Conservation (phyloP, 2,113 vertebrate species). For the Rhinichthys klamathensis region DNA sequence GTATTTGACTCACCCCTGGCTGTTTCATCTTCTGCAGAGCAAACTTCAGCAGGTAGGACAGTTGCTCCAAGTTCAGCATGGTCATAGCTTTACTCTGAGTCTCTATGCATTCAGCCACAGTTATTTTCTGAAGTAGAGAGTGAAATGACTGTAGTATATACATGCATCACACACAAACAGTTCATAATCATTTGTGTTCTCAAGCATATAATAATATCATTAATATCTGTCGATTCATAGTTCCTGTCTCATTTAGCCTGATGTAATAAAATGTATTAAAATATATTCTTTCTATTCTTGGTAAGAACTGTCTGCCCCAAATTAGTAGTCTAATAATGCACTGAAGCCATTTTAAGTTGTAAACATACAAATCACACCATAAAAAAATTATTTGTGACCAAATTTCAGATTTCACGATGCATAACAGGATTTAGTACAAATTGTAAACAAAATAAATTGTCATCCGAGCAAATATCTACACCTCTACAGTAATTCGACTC, state of each 20-base stretch:
- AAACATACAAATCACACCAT: background rate
- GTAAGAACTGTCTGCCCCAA: background rate
- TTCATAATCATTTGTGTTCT: background rate
- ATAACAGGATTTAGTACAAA: background rate
- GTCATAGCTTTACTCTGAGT: constrained; percentile 99
- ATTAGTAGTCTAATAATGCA: background rate
- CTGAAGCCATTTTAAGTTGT: background rate
- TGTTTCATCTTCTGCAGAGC: constrained; percentile 99
- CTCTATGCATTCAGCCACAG: constrained; percentile 98
- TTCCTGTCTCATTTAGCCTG: background rate
- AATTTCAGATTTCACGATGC: background rate
- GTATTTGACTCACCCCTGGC: constrained; percentile 87
- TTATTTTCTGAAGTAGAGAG: constrained; percentile 88
- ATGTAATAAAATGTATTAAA: background rate
- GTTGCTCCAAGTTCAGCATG: constrained; percentile 95
- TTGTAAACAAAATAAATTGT: background rate
- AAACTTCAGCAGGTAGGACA: constrained; percentile 98
- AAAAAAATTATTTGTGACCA: background rate
- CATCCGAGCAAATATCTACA: background rate
- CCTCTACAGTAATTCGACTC: background rate
- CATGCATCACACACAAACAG: constrained; percentile 50
- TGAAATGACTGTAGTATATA: background rate
- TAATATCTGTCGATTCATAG: background rate
- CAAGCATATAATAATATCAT: too few species aligned
- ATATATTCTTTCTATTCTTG: background rate